These are phyloP conservation scores for Coboldia fuscipes DNA, from an alignment of 1,140 invertebrate species.

Conservation along the genomic window DNA sequence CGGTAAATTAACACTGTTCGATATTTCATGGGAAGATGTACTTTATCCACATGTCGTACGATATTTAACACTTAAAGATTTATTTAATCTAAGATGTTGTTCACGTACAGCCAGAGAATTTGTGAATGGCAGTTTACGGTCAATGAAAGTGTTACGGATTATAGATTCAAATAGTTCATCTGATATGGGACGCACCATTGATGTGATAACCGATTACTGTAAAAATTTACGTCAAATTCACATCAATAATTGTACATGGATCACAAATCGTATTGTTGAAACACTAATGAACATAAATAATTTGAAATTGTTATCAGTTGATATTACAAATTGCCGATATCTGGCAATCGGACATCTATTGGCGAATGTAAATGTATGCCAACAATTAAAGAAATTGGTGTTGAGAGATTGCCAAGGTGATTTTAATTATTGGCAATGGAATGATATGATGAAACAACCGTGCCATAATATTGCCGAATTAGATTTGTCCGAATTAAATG, in stretches of 20 bases:
- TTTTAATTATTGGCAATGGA: slow-evolving; percentile 31
- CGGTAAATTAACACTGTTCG: slow-evolving; percentile 17
- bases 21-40: slow-evolving; percentile 33
- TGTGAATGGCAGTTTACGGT: slow-evolving; percentile 10
- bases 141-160: slow-evolving; percentile 10
- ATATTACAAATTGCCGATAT: no score
- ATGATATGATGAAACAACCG: slow-evolving; percentile 27
- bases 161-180: slow-evolving; percentile 12
- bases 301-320: no score
- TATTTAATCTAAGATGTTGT: slow-evolving; percentile 29
- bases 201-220: slow-evolving; percentile 24
- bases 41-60: slow-evolving; percentile 25
- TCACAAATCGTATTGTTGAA: slow-evolving; percentile 26
- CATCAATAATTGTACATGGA: slow-evolving; percentile 22
- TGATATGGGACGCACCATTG: slow-evolving; percentile 14
- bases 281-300: slow-evolving; percentile 25
- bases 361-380: no score
- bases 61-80: slow-evolving; percentile 25
- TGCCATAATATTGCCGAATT: slow-evolving; percentile 29
- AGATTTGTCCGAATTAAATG: slow-evolving; percentile 27
- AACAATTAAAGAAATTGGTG: no score
- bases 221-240: slow-evolving; percentile 24
- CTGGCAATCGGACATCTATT: no score
- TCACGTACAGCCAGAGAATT: slow-evolving; percentile 19
- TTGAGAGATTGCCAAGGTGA: no score